Conservation (phyloP, 2,888 invertebrate species). For the Synanthedon tipuliformis region DNA sequence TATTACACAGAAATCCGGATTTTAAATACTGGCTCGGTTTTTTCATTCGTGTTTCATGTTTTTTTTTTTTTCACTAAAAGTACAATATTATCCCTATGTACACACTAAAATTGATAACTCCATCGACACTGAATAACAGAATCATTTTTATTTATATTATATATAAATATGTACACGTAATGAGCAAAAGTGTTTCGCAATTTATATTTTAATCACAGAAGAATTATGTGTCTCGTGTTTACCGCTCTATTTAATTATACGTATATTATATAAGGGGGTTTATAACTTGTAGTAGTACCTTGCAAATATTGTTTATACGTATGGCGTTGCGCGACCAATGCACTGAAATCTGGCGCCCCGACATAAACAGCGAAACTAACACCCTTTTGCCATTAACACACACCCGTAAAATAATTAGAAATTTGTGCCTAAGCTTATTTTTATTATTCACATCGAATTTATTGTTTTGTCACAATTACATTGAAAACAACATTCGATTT, state of each 20-base stretch:
- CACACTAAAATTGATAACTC: background rate
- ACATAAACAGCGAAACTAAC: background rate
- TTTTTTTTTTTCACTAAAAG: background rate
- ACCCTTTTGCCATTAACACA: background rate
- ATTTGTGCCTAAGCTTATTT: background rate
- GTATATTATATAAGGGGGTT: no score
- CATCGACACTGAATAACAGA: background rate
- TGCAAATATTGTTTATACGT: no score
- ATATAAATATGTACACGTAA: background rate
- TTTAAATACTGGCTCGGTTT: constrained; percentile 68
- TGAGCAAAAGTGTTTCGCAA: background rate
- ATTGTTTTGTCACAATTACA: constrained; percentile 8
- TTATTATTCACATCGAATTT: background rate
- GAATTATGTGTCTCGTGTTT: background rate
- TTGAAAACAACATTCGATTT: background rate
- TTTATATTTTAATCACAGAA: background rate
- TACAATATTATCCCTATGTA: background rate
- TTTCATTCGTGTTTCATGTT: constrained; percentile 19
- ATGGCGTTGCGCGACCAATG: no score
- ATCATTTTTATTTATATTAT: background rate
- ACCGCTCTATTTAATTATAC: no score
- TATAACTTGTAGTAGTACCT: no score
- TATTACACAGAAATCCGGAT: constrained; percentile 60
- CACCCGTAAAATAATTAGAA: background rate
- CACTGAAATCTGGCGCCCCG: no score